Percentiles rank a stretch among this genome's conserved stretches.
Conservation (phyloP, 1,140 invertebrate genomes). For the Zaprionus ghesquierei region DNA sequence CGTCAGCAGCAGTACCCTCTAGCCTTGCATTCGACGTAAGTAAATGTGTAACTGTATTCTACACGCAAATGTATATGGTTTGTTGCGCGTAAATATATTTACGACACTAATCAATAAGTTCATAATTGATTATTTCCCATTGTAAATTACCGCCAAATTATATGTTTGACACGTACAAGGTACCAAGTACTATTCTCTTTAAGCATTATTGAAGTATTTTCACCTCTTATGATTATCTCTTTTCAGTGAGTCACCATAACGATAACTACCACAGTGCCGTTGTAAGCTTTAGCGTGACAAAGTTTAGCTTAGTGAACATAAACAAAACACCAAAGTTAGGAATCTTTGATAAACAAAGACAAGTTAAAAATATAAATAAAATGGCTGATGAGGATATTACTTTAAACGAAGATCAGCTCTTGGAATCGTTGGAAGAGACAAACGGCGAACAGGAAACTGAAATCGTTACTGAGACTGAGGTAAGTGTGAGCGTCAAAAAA, state of each 20-base stretch:
- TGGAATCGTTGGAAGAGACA: conserved; percentile 82
- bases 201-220: conserved; percentile 4
- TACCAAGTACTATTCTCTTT: conserved; percentile 14
- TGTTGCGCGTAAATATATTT: neutral
- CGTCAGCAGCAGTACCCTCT: conserved; percentile 54
- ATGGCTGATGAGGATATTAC: conserved; percentile 82
- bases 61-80: neutral
- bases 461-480: conserved; percentile 75
- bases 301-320: conserved; percentile 53
- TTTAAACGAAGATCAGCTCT: conserved; percentile 82
- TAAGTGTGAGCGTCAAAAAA: conserved; percentile 60
- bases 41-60: neutral
- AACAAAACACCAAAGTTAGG: conserved; percentile 52
- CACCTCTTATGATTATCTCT: conserved; percentile 23
- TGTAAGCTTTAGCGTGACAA: conserved; percentile 48
- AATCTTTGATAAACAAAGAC: neutral
- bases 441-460: conserved; percentile 81
- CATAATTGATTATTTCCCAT: neutral
- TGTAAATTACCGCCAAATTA: neutral
- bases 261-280: conserved; percentile 30
- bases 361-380: conserved; percentile 28
- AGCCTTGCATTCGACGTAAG: conserved; percentile 48
- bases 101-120: neutral
- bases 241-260: conserved; percentile 43
- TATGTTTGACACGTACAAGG: conserved; percentile 3